Percentiles rank a stretch among this genome's conserved stretches.
Evolutionary conservation across 2,888 invertebrate species (phyloP).

Genomic region (Erpobdella octoculata): DNA sequence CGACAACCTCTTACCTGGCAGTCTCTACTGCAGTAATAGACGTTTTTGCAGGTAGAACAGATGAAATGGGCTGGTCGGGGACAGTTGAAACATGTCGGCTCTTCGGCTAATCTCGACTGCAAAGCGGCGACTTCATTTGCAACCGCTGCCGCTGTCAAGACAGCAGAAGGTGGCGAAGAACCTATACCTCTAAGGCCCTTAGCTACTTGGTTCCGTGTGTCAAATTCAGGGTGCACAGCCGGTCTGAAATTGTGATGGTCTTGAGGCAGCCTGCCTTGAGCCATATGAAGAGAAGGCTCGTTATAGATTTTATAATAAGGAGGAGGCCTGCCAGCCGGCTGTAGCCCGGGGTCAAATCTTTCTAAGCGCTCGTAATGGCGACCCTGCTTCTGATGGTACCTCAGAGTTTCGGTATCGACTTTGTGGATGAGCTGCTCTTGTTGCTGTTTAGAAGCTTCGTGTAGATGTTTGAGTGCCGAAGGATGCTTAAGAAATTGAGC

Average conservation of each 20-base stretch:
- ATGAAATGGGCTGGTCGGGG: slow-evolving; percentile 26
- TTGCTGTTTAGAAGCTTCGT: neutral
- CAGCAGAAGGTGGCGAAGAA: neutral
- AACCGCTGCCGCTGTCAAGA: neutral
- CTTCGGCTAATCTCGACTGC: neutral
- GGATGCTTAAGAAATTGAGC: neutral
- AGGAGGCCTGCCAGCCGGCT: neutral
- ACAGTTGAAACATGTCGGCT: slow-evolving; percentile 23
- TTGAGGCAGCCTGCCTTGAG: too few relatives aligned
- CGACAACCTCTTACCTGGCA: slow-evolving; percentile 28
- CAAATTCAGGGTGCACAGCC: neutral
- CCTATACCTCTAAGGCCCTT: neutral
- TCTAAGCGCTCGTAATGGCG: neutral
- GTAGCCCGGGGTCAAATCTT: neutral
- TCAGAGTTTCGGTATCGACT: neutral
- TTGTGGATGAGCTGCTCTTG: neutral
- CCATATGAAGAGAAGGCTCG: neutral
- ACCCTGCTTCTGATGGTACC: neutral
- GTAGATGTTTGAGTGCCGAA: neutral
- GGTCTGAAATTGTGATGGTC: neutral
- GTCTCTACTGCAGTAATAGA: slow-evolving; percentile 28
- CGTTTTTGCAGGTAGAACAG: slow-evolving; percentile 30
- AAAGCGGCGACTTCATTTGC: neutral
- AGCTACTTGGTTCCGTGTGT: neutral
- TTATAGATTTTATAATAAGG: neutral